Percentiles rank a stretch among this genome's conserved stretches.
Evolutionary conservation across 1,140 invertebrate genomes (phyloP).

Genomic region (Sesamia nonagrioides): DNA sequence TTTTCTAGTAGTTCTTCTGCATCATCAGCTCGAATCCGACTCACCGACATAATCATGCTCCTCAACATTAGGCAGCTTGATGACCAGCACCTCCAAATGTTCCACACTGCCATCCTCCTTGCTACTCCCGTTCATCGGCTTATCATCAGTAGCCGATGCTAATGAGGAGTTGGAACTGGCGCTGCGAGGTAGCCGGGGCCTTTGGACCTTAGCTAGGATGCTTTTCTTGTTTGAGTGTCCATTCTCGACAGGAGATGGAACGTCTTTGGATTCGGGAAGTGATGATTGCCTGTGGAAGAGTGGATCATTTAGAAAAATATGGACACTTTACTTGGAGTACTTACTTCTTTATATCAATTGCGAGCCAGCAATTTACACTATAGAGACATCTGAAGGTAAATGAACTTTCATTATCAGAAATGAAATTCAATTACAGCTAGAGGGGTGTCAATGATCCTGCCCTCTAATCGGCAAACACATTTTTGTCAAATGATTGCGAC

Average conservation of each 20-base stretch:
- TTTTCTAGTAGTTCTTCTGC: no score
- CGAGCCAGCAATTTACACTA: no score
- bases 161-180: constrained; percentile 62
- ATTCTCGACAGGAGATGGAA: constrained; percentile 66
- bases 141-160: constrained; percentile 58
- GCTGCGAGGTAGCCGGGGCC: constrained; percentile 69
- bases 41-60: constrained; percentile 83
- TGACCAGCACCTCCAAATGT: constrained; percentile 77
- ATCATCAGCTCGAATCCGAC: constrained; percentile 31
- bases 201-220: constrained; percentile 76
- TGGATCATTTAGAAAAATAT: neutral
- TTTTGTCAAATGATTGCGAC: no score
- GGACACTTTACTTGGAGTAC: neutral
- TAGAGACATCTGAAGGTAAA: no score
- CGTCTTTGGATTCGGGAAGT: constrained; percentile 66
- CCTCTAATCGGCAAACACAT: no score
- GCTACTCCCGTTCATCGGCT: constrained; percentile 54
- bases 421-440: no score
- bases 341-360: no score
- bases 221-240: constrained; percentile 67
- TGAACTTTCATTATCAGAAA: no score
- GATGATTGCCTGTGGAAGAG: constrained; percentile 44
- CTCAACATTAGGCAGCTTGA: constrained; percentile 77
- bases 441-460: no score
- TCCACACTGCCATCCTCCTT: constrained; percentile 56